These are phyloP conservation scores for Contarinia nasturtii DNA, from an alignment of 1,140 invertebrate genomes.

Conservation along the genomic window DNA sequence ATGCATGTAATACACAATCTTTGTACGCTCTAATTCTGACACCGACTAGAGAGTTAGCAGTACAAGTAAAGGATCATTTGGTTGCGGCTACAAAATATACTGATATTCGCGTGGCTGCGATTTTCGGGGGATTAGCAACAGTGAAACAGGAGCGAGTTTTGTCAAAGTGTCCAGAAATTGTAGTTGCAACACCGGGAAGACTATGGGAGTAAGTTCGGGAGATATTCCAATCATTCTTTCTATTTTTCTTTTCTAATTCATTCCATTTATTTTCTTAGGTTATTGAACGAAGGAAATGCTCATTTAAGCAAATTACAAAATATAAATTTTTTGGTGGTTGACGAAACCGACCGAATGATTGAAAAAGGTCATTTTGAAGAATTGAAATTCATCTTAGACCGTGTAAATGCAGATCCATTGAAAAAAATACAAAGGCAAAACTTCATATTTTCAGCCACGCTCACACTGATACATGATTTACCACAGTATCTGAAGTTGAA, in stretches of 20 bases:
- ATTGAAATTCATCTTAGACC: slow-evolving; percentile 58
- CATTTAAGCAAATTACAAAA: slow-evolving; percentile 51
- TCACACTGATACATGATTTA: slow-evolving; percentile 73
- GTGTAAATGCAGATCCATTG: slow-evolving; percentile 50
- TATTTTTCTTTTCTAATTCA: too few species aligned
- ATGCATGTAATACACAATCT: slow-evolving; percentile 27
- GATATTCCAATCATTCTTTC: too few species aligned
- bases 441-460: slow-evolving; percentile 94
- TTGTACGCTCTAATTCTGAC: slow-evolving; percentile 74
- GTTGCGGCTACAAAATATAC: slow-evolving; percentile 64
- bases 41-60: slow-evolving; percentile 86
- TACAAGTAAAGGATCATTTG: slow-evolving; percentile 82
- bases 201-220: too few species aligned
- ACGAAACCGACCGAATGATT: slow-evolving; percentile 97
- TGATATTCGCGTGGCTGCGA: slow-evolving; percentile 38
- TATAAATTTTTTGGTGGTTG: slow-evolving; percentile 77
- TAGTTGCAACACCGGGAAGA: slow-evolving; percentile 89
- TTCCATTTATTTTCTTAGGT: too few species aligned
- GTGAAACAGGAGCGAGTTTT: slow-evolving; percentile 85
- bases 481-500: slow-evolving; percentile 48
- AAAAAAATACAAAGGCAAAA: slow-evolving; percentile 54
- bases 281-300: slow-evolving; percentile 56
- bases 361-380: slow-evolving; percentile 95
- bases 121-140: slow-evolving; percentile 76
- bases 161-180: slow-evolving; percentile 66